Evolutionary conservation across 2,797 vertebrate species (phyloP), one percentile per base, ranked within the genome.

Genomic region (Liparis tanakae): DNA sequence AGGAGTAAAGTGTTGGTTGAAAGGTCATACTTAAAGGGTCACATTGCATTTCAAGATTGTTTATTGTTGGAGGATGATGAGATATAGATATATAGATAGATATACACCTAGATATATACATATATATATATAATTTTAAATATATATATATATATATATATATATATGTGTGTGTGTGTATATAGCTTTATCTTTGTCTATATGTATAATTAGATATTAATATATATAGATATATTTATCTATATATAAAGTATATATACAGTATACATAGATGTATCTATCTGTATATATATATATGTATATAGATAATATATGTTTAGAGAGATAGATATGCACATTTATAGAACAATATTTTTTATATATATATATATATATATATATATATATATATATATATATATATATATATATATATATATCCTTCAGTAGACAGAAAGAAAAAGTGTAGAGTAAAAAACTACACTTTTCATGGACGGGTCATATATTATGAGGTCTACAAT

Each of bases 1-100:
- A 59, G 17, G 43, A 53, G 33, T 41, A 20, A 65, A 48, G 46
- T 22, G 55, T 25, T 66, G 50, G 39, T 71, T 68, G 1, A 64
- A 54, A 79, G 44, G 69, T 74, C 60, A 25, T 1, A 39, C n/a
- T n/a, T 48, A n/a, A 10, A 22, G 7, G 10, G 22, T 12, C 39
- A 43, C 14, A 34, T 56, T n/a, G 18, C 20, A 22, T 51, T 1
- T 43, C 15, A 1, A 43, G 20, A 61, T 50, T n/a, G 50, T 41
- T 59, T 20, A 51, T 51, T 20, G 7, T 46, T 22, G 5, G 6
- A 59, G 25, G 5, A 43, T 43, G 7, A 59, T 39, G 5, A 43
- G 14, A 43, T 6, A 17, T 46, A 46, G 43, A 46, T 46, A 46
- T 15, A 46, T 46, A 46, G 4, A 46, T 46, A 17, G 43, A 17